Base-by-base conservation (phyloP, 2,797 vertebrate genomes). In the Enoplosus armatus region DNA sequence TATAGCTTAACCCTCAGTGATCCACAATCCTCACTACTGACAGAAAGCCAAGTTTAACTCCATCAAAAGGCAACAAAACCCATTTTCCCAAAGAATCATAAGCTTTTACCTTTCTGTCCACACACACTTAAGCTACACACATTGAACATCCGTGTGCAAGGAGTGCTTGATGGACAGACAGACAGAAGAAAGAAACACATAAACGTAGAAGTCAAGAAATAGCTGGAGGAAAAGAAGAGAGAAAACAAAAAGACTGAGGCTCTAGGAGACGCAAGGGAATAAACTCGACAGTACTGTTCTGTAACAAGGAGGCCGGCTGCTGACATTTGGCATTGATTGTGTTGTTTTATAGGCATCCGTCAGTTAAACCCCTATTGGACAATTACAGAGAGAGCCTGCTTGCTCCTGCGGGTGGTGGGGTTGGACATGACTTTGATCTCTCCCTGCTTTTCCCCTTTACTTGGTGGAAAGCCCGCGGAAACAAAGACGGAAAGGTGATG, bases 311-410 rank as follows among this genome's bases (percentile, higher is more conserved):
- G 37, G 55, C 85, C 71, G 29, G 80, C 72, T 79, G 85, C 80
- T 85, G 75, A 91, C 89, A 92, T 90, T 90, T 91, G 89, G 82
- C 87, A 87, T 84, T 86, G 86, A 92, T 90, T 89, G 80, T 77
- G 80, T 68, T 72, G 76, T 87, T 93, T 92, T 87, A 88, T 75
- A 82, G 75, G 78, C 75, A 73, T 82, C 77, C 68, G 43, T 74
- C 85, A 77, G 80, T 86, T 77, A 87, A 91, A 87, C 68, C 83
- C 77, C 89, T 90, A 75, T 87, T 80, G 70, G 78, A 86, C 70
- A 85, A 84, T 86, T 90, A 85, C 79, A 90, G 73, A 73, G 80
- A 83, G 75, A 87, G 83, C 74, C 68, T 72, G 75, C 65, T 66
- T 35, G 31, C 51, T 74, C 64, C 79, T 75, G 60, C 4, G 9